phyloP scores from a whole-genome alignment of 2,888 invertebrate species.

The Microctonus brassicae region DNA sequence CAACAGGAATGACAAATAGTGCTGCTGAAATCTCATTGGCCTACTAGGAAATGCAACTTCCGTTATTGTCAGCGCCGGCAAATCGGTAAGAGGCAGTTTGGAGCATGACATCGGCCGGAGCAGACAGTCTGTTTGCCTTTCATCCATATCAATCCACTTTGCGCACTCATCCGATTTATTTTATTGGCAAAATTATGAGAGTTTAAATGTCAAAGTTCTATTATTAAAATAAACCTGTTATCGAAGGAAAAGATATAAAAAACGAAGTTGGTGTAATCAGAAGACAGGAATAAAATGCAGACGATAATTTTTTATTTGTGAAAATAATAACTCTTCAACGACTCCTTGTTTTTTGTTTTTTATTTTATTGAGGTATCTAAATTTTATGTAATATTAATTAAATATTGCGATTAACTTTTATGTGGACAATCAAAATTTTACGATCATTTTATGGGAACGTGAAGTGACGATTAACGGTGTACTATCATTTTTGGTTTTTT shows the following conservation, averaged over 20 bases:
- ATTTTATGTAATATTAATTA: background rate
- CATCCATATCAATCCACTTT: slow-evolving; percentile 14
- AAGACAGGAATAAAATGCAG: background rate
- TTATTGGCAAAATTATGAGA: background rate
- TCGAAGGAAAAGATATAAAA: no score
- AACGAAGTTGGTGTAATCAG: background rate
- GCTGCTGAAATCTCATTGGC: slow-evolving; percentile 44
- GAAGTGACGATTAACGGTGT: background rate
- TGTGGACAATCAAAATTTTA: background rate
- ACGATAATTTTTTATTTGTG: background rate
- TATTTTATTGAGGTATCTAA: background rate
- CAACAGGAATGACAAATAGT: slow-evolving; percentile 25
- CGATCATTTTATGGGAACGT: slow-evolving; percentile 1
- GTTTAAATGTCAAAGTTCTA: background rate
- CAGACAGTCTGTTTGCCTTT: slow-evolving; percentile 43
- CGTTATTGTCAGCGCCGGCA: slow-evolving; percentile 43
- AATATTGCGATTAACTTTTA: background rate
- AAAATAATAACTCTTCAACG: background rate
- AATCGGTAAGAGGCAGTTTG: slow-evolving; percentile 55
- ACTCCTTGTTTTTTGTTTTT: no score
- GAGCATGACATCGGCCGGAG: slow-evolving; percentile 56
- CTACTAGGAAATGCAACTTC: slow-evolving; percentile 53
- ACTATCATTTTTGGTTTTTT: slow-evolving; percentile 16
- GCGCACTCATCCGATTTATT: background rate
- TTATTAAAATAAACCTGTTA: no score